Evolutionary conservation across 1,140 invertebrate genomes (phyloP), one percentile per base, ranked within the genome.

Genomic region (Zaprionus kolodkinae): DNA sequence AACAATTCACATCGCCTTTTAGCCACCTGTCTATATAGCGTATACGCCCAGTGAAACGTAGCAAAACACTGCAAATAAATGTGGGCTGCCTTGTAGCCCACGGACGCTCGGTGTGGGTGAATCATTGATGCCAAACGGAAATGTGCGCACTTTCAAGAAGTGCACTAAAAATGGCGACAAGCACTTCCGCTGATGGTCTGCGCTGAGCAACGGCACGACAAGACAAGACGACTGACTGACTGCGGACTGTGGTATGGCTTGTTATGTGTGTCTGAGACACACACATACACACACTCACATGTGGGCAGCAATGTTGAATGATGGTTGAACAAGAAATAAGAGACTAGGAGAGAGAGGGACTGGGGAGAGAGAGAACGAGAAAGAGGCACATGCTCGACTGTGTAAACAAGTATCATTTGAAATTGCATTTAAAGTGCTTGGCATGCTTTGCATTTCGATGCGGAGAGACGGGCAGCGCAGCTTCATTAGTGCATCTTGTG

Each of bases 101-200:
- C 15, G 15, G 54, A 1, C 4, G 4, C 25, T 4, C 54, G 55
- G 60, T 70, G 61, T 70, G 74, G 56, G 71, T 85, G 81, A 88
- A 78, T 85, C 85, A 89, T 89, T 85, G 85, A 89, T 89, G 85
- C 85, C 85, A 81, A 89, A 81, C 85, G 86, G 85, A 89, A 89
- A 89, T 89, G 85, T 89, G 85, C 85, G 67, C 85, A 90, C 85
- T 90, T 90, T 90, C 72, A 76, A 85, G 81, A 89, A 89, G 86
- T 89, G 85, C 86, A 89, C 85, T 89, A 88, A 89, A 89, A 89
- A 90, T 89, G 86, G 85, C 85, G 86, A 90, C 85, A 78, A 90
- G 86, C 86, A 89, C 85, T 89, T 89, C 85, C 85, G 85, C 30
- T 81, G 81, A 81, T 85, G 85, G 81, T 70, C 43, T 62, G 43